A percentile compares a stretch with the other conserved stretches of the same genome.
These are phyloP conservation scores for Paraplagusia blochii DNA, from an alignment of 2,113 vertebrate genomes.

Conservation along the genomic window DNA sequence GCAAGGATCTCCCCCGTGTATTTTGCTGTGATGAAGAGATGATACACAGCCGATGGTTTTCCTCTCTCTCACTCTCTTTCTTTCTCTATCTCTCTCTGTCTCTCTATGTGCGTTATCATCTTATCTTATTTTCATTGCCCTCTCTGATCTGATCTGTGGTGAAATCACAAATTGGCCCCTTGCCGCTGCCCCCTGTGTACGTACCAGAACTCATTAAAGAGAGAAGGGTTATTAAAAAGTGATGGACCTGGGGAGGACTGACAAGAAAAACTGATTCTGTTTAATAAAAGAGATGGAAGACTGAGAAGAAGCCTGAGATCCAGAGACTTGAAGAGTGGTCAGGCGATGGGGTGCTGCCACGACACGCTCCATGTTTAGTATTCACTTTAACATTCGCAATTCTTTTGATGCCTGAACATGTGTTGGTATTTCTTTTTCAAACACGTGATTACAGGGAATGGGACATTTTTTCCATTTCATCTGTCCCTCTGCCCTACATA, in stretches of 20 bases:
- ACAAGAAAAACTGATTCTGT: conserved; percentile 65
- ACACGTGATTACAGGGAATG: conserved; percentile 48
- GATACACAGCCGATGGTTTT: conserved; percentile 14
- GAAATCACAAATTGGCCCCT: conserved; percentile 77
- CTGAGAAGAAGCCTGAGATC: conserved; percentile 12
- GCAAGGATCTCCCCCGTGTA: conserved; percentile 48
- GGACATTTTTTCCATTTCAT: conserved; percentile 39
- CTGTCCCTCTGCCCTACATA: conserved; percentile 47
- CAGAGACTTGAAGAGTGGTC: conserved; percentile 36
- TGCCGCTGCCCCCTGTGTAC: conserved; percentile 70
- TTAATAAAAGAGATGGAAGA: conserved; percentile 58
- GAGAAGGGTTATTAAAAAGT: conserved; percentile 75
- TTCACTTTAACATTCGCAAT: conserved; percentile 55
- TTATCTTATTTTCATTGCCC: conserved; percentile 43
- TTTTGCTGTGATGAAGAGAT: conserved; percentile 30
- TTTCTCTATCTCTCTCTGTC: conserved; percentile 13
- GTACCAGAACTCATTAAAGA: conserved; percentile 78
- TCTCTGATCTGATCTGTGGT: conserved; percentile 73
- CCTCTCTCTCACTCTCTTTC: conserved; percentile 10
- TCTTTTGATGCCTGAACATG: conserved; percentile 42
- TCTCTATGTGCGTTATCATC: conserved; percentile 3
- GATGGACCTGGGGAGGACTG: conserved; percentile 66
- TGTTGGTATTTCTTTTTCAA: conserved; percentile 49
- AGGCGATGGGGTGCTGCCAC: conserved; percentile 39
- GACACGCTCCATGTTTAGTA: conserved; percentile 28